Percentiles rank a stretch among this genome's conserved stretches.
Evolutionary conservation across 2,888 invertebrate species (phyloP).

Genomic region (Eremobia ochroleuca): DNA sequence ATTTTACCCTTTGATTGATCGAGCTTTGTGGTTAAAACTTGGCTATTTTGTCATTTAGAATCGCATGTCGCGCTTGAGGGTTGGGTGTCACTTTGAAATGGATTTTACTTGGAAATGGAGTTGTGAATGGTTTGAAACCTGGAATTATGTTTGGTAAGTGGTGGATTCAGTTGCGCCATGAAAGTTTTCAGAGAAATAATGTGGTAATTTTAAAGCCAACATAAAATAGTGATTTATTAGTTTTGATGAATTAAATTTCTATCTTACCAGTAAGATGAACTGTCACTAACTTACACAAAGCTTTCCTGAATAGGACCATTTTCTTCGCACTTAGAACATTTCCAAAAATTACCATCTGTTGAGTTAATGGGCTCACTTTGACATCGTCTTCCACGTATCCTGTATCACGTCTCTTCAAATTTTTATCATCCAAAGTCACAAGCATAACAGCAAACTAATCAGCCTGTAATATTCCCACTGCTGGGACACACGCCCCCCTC

Average conservation of each 20-base stretch:
- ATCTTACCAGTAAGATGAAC: neutral
- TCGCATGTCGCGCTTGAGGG: slow-evolving; percentile 55
- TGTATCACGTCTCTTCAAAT: neutral
- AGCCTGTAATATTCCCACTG: no score
- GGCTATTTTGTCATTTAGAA: slow-evolving; percentile 64
- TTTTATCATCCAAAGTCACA: neutral
- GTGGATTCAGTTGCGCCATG: neutral
- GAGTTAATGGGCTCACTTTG: neutral
- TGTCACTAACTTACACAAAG: neutral
- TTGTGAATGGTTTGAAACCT: neutral
- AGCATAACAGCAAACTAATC: no score
- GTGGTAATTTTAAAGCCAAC: neutral
- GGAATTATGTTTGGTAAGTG: neutral
- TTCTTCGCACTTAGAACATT: neutral
- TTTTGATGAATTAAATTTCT: neutral
- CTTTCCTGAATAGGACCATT: neutral
- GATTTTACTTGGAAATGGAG: slow-evolving; percentile 47
- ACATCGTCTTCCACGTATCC: neutral
- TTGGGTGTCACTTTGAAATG: slow-evolving; percentile 26
- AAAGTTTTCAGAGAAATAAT: no score
- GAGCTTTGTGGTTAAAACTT: slow-evolving; percentile 76
- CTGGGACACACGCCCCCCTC: no score
- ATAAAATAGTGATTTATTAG: neutral
- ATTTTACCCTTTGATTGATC: slow-evolving; percentile 89
- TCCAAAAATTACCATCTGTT: neutral